Conservation (phyloP, 2,797 vertebrate genomes). For the Scyliorhinus canicula region DNA sequence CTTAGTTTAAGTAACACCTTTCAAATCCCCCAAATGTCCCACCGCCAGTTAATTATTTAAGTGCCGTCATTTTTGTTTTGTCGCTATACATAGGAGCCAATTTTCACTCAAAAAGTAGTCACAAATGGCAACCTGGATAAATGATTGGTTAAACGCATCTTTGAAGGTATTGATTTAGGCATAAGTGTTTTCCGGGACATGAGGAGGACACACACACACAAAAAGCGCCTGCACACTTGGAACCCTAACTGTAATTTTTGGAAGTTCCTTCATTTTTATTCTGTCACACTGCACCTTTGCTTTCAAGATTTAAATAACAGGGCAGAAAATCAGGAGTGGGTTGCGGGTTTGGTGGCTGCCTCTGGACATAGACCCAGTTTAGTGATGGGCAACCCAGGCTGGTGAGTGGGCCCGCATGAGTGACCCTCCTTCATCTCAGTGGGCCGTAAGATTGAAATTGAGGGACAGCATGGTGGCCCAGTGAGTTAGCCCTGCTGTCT, state of each 20-base stretch:
- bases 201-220: background rate
- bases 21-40: background rate
- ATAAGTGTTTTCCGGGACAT: background rate
- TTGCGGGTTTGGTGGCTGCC: background rate
- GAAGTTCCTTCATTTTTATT: background rate
- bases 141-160: background rate
- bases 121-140: background rate
- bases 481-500: no score
- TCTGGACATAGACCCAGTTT: background rate
- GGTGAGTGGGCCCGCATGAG: no score
- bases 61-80: no score
- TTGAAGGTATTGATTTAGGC: background rate
- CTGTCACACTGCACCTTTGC: background rate
- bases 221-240: background rate
- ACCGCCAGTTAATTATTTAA: background rate
- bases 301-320: background rate
- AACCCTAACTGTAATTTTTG: background rate
- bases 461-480: no score
- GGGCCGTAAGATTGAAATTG: no score
- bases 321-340: no score
- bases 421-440: no score
- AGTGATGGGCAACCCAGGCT: no score
- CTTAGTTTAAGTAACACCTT: background rate
- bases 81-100: background rate
- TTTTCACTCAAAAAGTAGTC: background rate